Evolutionary conservation across 1,140 invertebrate species (phyloP), one percentile per base, ranked within the genome.

Genomic region (Caenorhabditis inopinata): DNA sequence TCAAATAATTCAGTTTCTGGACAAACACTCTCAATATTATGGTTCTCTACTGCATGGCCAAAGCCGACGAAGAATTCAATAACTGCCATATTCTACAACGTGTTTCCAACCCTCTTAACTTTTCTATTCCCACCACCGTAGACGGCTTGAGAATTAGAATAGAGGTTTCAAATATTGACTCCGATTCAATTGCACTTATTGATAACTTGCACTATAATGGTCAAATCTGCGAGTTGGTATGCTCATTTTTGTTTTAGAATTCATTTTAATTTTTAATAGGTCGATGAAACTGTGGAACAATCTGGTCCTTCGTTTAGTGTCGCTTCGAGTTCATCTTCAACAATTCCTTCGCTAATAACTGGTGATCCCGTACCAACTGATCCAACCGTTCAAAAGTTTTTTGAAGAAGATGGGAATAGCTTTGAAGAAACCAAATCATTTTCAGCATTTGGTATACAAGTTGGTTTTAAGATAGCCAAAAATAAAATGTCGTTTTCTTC

Each of bases 151-250:
- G 27, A 47, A 23, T 81, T 29, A 21, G 75, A 1, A 77, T 81
- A n/a, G 80, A 81, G 48, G 46, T 81, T 21, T 11, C 25, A 12
- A 68, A 77, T 74, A 46, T 81, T 45, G 53, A 47, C 42, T 12
- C 25, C 18, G 80, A 74, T 35, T 42, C 51, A 0, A 53, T 81
- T n/a, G 75, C 78, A 5, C 53, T 81, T n/a, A 32, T 81, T n/a
- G 80, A 81, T 42, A 81, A 81, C 29, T 35, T 81, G 27, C 62
- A 76, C n/a, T 81, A 78, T 32, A 75, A 81, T 42, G 80, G 80
- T 21, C 74, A 75, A 48, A 81, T 81, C 12, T 81, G 80, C 73
- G 80, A 81, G 73, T 27, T 81, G 53, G 80, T 81, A 35, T 29
- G 32, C 35, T 29, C 12, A 23, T 21, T 9, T 7, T 35, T 14